phyloP scores from a whole-genome alignment of 1,140 invertebrate species.

The Drosophila virilis region DNA sequence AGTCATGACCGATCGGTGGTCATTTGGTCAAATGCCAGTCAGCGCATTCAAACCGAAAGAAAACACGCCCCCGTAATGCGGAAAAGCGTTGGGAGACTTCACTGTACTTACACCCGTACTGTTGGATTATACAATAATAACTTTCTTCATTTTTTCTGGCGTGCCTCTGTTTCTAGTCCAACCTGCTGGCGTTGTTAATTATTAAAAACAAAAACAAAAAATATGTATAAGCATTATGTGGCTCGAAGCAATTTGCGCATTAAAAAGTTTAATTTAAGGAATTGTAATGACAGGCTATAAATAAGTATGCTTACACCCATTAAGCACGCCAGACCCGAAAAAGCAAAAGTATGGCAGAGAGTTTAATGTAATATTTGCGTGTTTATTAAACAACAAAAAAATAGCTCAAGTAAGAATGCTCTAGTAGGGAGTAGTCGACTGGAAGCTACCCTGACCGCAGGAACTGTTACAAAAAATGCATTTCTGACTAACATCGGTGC shows the following conservation, averaged over 20 bases:
- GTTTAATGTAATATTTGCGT: constrained; percentile 80
- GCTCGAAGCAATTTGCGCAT: constrained; percentile 76
- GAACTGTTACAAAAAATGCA: too few relatives aligned
- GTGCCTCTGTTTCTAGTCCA: constrained; percentile 45
- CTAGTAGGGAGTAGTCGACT: too few relatives aligned
- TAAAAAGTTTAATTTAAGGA: constrained; percentile 81
- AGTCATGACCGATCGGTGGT: constrained; percentile 52
- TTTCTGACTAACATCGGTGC: too few relatives aligned
- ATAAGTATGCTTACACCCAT: constrained; percentile 77
- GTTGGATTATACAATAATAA: constrained; percentile 64
- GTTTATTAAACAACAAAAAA: constrained; percentile 71
- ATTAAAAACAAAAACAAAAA: constrained; percentile 54
- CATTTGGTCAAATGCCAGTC: constrained; percentile 34
- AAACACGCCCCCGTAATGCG: constrained; percentile 67
- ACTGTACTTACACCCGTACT: constrained; percentile 9
- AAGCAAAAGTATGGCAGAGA: constrained; percentile 47
- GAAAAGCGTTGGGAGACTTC: constrained; percentile 49
- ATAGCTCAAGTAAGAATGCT: too few relatives aligned
- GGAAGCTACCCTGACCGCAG: too few relatives aligned
- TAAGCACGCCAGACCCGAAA: constrained; percentile 48
- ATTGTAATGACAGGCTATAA: constrained; percentile 79
- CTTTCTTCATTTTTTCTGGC: constrained; percentile 53
- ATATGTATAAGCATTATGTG: constrained; percentile 35
- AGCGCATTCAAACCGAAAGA: constrained; percentile 8
- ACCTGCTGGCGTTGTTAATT: constrained; percentile 51